Evolutionary conservation across 2,888 invertebrate genomes (phyloP), one percentile per base, ranked within the genome.

Genomic region (Agrotis ipsilon): DNA sequence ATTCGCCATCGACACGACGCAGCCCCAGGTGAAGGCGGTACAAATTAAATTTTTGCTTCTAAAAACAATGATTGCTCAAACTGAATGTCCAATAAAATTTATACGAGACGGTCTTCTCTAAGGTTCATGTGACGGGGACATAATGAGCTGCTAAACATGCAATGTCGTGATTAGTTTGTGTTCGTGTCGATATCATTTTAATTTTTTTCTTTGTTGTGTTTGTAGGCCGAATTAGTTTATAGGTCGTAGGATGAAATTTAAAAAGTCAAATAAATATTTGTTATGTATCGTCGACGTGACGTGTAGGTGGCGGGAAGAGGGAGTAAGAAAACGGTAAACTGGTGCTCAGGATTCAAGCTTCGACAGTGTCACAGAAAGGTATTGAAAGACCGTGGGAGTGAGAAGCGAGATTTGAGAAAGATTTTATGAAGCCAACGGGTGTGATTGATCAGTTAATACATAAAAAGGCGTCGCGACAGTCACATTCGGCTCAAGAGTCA

Each of bases 61-160:
- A 92, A 91, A 82, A 86, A 88, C 89, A 90, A 93, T 92, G 90
- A 91, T 90, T 90, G 92, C 92, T 92, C 90, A 91, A 75, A 93
- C 91, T 91, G 89, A 92, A 93, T 89, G 88, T 88, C 94, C 94
- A 92, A 92, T 92, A 90, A 91, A 91, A 88, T 88, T 89, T 90
- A 91, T 87, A 88, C 94, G 93, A 94, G 94, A 94, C 95, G 93
- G 92, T 93, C 94, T 91, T 91, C 91, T 90, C 95, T 94, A 95
- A 92, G 93, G 92, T 93, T 93, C 91, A 88, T 92, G 95, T 94
- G 95, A 94, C 94, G 94, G 94, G 95, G 92, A 91, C 91, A 88
- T 92, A 89, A 94, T 96, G 95, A 95, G 93, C 93, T 91, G 93
- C 95, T 96, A 96, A 94, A 93, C 96, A 96, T 96, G 96, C 96